Base-by-base conservation (phyloP, 2,797 vertebrate species). In the Tauraco hartlaubi region DNA sequence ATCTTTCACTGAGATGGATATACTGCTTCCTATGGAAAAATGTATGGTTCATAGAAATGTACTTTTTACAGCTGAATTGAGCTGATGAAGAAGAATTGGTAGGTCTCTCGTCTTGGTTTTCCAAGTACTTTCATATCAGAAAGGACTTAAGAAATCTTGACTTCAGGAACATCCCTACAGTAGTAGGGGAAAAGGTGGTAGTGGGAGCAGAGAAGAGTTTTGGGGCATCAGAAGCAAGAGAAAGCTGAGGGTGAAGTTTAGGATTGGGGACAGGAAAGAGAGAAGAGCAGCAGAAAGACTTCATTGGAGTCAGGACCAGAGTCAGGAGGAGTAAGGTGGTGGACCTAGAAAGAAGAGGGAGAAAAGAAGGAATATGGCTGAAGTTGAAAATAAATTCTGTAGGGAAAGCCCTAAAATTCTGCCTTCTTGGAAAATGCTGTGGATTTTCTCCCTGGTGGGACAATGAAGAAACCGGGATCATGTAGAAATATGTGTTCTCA, bases 41-140 rank as follows among this genome's bases (percentile, higher is more conserved):
- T 55, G 7, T 73, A 55, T 7, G 61, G 3, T 66, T 66, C 29
- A 21, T 35, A 75, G 41, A 71, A 71, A 25, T 66, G 48, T 84
- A 44, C 31, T 31, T 95, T 96, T 94, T 97, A 96, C 93, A 98
- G 96, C 96, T 97, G 95, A 98, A 97, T 97, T 97, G 95, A 97
- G 95, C 96, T 95, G 95, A 91, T 89, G 80, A 94, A 94, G 93
- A 96, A 93, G n/a, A 41, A 51, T 85, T 43, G 25, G 54, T 71
- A 68, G n/a, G 93, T 96, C 84, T 95, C 92, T 97, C 97, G 95
- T 97, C 89, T 97, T 96, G 94, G 94, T 98, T 98, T 98, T 96
- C 94, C 68, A 56, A 94, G 95, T 90, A 74, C 23, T 80, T 84
- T 33, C 26, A 28, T 66, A 51, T 82, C 19, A 49, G 74, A 49